A percentile compares a stretch with the other conserved stretches of the same genome.
Conservation (phyloP, 2,797 vertebrate genomes). For the Diplodus puntazzo region DNA sequence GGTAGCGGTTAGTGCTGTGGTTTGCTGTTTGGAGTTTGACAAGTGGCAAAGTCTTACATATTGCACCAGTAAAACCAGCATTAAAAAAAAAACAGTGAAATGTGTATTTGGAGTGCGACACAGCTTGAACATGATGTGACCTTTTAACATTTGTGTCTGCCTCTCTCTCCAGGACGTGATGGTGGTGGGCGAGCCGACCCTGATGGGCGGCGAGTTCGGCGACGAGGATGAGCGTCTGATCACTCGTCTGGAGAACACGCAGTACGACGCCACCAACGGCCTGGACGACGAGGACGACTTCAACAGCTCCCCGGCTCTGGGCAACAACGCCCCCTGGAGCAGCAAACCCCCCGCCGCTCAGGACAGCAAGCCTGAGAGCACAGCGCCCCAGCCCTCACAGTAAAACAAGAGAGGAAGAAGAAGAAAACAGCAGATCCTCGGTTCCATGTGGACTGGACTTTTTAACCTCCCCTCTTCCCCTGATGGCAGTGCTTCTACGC, state of each 20-base stretch:
- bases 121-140: neutral
- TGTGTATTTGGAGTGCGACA: no score
- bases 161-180: constrained; percentile 92
- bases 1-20: no score
- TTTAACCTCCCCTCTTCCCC: constrained; percentile 41
- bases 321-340: constrained; percentile 95
- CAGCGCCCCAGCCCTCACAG: constrained; percentile 95
- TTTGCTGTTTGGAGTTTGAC: no score
- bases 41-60: no score
- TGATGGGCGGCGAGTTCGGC: constrained; percentile 99
- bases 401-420: constrained; percentile 77
- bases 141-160: constrained; percentile 10
- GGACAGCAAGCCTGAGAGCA: constrained; percentile 96
- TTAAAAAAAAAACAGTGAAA: neutral
- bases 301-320: constrained; percentile 95
- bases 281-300: constrained; percentile 99
- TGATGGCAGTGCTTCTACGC: constrained; percentile 56
- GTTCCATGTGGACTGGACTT: constrained; percentile 66
- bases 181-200: constrained; percentile 98
- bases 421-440: constrained; percentile 48
- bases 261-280: constrained; percentile 98
- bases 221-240: constrained; percentile 99
- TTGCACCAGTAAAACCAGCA: neutral
- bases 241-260: constrained; percentile 99
- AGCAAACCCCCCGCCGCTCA: constrained; percentile 93